Evolutionary conservation across 2,888 invertebrate genomes (phyloP).

Genomic region (Polymixis flavicincta): DNA sequence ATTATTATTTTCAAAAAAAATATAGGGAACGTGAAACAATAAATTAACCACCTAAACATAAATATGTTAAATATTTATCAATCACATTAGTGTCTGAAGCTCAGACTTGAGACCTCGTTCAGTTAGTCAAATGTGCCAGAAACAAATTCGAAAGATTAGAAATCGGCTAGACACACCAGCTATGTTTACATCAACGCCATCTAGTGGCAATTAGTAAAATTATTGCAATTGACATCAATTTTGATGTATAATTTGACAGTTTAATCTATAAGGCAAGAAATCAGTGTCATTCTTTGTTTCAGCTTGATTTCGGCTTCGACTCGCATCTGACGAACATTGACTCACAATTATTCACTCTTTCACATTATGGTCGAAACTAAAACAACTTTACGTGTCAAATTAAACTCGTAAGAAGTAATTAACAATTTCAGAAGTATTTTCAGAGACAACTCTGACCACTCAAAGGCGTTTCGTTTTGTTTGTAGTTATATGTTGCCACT

Average conservation of each 20-base stretch:
- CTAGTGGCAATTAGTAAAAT: constrained; percentile 33
- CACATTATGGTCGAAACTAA: constrained; percentile 59
- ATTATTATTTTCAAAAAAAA: constrained; percentile 87
- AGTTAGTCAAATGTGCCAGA: constrained; percentile 56
- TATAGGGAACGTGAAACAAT: constrained; percentile 86
- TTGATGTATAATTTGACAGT: constrained; percentile 50
- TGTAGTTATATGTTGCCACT: constrained; percentile 45
- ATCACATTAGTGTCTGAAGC: constrained; percentile 75
- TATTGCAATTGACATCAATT: constrained; percentile 60
- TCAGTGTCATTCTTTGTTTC: constrained; percentile 31
- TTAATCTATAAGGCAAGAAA: constrained; percentile 62
- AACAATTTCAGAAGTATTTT: constrained; percentile 51
- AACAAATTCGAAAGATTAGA: constrained; percentile 28
- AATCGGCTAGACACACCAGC: constrained; percentile 29
- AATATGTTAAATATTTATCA: constrained; percentile 78
- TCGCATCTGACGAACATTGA: constrained; percentile 49
- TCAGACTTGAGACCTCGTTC: constrained; percentile 59
- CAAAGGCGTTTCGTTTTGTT: constrained; percentile 35
- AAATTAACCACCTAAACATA: constrained; percentile 85
- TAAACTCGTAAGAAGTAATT: constrained; percentile 57
- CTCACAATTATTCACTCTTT: constrained; percentile 50
- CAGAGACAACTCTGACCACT: constrained; percentile 43
- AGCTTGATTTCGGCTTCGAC: constrained; percentile 38
- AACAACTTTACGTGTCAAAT: constrained; percentile 45
- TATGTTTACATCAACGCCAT: constrained; percentile 49